phyloP scores from a whole-genome alignment of 2,113 vertebrate species.

The Myiozetetes cayanensis region DNA sequence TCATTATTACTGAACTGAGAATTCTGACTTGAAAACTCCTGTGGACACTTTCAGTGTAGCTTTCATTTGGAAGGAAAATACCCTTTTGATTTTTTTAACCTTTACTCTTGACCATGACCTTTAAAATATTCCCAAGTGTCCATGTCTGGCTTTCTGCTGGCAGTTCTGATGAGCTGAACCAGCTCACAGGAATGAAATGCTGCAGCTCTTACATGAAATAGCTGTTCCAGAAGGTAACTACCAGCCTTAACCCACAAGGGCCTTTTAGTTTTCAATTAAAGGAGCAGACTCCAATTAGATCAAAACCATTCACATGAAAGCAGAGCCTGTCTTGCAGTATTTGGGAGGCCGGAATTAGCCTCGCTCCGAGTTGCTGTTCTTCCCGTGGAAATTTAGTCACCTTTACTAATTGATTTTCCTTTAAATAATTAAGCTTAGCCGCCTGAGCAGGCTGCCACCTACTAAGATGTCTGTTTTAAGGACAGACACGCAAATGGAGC shows the following conservation, averaged over 20 bases:
- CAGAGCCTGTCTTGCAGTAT: conserved; percentile 4
- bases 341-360: conserved; percentile 40
- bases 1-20: background rate
- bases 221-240: background rate
- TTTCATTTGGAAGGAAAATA: background rate
- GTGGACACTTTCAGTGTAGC: background rate
- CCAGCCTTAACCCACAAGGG: conserved; percentile 27
- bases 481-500: background rate
- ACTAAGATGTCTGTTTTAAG: background rate
- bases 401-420: conserved; percentile 70
- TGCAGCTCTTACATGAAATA: background rate
- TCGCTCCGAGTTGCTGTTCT: conserved; percentile 13
- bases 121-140: background rate
- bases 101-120: background rate
- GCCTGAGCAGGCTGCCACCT: conserved; percentile 42
- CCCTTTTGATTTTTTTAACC: background rate
- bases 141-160: background rate
- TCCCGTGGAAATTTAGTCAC: conserved; percentile 66
- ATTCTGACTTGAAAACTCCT: background rate
- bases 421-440: conserved; percentile 57
- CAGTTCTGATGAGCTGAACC: background rate
- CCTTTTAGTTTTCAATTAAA: conserved; percentile 53
- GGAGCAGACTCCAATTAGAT: conserved; percentile 37
- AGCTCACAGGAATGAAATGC: background rate
- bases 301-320: conserved; percentile 14